Evolutionary conservation across 2,888 invertebrate species (phyloP).

Genomic region (Himalopsyche tibetana): DNA sequence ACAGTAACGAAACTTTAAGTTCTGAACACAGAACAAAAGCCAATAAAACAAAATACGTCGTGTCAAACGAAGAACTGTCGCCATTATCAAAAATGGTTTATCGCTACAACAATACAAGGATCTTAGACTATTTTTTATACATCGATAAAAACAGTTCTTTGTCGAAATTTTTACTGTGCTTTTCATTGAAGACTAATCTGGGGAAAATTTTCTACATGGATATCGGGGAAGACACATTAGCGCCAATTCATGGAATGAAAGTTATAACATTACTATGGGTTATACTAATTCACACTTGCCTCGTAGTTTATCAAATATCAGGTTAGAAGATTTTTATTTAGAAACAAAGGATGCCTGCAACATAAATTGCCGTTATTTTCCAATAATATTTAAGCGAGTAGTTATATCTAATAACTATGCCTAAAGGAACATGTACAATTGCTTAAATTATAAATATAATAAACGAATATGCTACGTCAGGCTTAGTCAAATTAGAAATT

Average conservation of each 20-base stretch:
- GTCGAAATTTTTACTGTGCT: constrained; percentile 71
- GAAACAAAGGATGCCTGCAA: too few species aligned
- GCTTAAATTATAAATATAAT: too few species aligned
- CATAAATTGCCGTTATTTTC: too few species aligned
- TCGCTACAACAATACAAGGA: constrained; percentile 37
- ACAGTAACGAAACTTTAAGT: constrained; percentile 59
- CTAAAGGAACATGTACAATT: too few species aligned
- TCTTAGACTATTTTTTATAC: constrained; percentile 8
- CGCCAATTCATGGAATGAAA: constrained; percentile 79
- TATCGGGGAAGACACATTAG: constrained; percentile 75
- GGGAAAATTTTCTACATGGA: constrained; percentile 73
- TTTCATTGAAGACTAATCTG: constrained; percentile 73
- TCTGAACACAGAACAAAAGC: constrained; percentile 43
- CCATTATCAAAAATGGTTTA: constrained; percentile 24
- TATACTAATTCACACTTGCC: constrained; percentile 79
- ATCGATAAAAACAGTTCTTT: constrained; percentile 68
- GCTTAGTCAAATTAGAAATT: too few species aligned
- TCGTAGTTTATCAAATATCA: constrained; percentile 81
- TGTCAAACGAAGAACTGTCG: constrained; percentile 55
- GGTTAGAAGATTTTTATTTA: constrained; percentile 69
- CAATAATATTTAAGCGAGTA: too few species aligned
- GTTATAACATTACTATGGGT: constrained; percentile 82
- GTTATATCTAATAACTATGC: too few species aligned
- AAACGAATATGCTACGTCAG: too few species aligned
- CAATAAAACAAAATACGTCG: constrained; percentile 60